Base-by-base conservation (phyloP, 2,113 vertebrate genomes). In the Semicossyphus pulcher region DNA sequence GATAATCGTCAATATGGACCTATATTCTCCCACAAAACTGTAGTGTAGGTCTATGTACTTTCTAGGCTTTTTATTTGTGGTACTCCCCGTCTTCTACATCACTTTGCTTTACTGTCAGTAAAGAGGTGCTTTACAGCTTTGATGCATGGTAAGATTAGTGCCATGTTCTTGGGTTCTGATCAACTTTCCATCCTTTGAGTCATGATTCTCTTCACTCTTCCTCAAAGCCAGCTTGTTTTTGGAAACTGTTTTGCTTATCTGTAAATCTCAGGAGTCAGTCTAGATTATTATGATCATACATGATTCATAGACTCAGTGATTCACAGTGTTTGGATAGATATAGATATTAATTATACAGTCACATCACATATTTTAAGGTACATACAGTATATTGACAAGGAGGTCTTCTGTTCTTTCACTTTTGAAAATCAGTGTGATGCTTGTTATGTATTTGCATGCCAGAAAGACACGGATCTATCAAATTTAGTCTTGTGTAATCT, bases 161-260 rank as follows among this genome's bases (percentile, higher is more conserved):
- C 16, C 5, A 56, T 70, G 42, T 67, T 72, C 37, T 57, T 79
- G 48, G 75, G 72, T 52, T 76, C 32, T 78, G 59, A 76, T 51
- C 80, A 63, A 76, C 36, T 84, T 72, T 54, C n/a, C 20, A 37
- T 76, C 16, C 41, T 76, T 44, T 54, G 44, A 9, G 36, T 63
- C 34, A 61, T 47, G 32, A 73, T 53, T 72, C 21, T 34, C 34
- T 61, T 21, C 36, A 10, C 56, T 79, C 29, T 62, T 28, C 45
- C 42, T 78, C 1, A 6, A 45, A 32, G 23, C 26, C 52, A 42
- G 2, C n/a, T 72, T 71, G 9, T 76, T 77, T n/a, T n/a, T n/a
- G n/a, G n/a, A n/a, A n/a, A n/a, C n/a, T n/a, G n/a, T 42, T 81
- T 66, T 66, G 9, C 47, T 77, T 42, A 59, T 44, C 72, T 80